These are phyloP conservation scores for Ectobius pallidus DNA, from an alignment of 2,888 invertebrate genomes.

Conservation along the genomic window DNA sequence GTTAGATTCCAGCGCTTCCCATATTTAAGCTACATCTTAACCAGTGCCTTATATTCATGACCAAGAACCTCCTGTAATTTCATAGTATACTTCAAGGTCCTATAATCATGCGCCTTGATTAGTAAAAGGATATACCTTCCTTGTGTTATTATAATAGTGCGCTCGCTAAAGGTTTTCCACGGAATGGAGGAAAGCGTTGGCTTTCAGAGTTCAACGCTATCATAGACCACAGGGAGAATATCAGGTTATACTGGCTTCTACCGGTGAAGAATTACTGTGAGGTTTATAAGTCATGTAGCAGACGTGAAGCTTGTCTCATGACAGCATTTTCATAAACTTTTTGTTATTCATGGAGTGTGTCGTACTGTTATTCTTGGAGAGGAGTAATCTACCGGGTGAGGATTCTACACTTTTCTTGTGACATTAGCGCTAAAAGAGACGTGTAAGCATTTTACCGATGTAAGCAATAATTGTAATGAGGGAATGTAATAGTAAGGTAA, in stretches of 20 bases:
- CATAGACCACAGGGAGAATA: neutral
- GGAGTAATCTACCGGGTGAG: no score
- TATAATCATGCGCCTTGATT: constrained; percentile 57
- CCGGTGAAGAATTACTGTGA: neutral
- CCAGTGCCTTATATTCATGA: constrained; percentile 23
- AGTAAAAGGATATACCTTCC: constrained; percentile 45
- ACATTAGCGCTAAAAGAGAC: no score
- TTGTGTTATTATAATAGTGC: constrained; percentile 26
- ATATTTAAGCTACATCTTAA: constrained; percentile 17
- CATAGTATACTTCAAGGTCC: constrained; percentile 48
- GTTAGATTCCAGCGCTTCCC: neutral
- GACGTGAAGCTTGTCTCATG: neutral
- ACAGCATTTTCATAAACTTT: no score
- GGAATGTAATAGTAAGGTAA: no score
- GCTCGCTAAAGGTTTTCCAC: constrained; percentile 1
- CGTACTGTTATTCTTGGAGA: no score
- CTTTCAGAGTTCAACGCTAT: no score
- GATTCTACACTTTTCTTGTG: no score
- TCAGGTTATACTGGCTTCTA: neutral
- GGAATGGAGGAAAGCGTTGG: no score
- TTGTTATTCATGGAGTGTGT: no score
- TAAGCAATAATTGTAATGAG: no score
- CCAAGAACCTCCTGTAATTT: constrained; percentile 39
- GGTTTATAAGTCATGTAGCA: neutral
- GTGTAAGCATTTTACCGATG: no score